A percentile compares a stretch with the other conserved stretches of the same genome.
Conservation (phyloP, 2,113 vertebrate genomes). For the Nycticebus coucang region DNA sequence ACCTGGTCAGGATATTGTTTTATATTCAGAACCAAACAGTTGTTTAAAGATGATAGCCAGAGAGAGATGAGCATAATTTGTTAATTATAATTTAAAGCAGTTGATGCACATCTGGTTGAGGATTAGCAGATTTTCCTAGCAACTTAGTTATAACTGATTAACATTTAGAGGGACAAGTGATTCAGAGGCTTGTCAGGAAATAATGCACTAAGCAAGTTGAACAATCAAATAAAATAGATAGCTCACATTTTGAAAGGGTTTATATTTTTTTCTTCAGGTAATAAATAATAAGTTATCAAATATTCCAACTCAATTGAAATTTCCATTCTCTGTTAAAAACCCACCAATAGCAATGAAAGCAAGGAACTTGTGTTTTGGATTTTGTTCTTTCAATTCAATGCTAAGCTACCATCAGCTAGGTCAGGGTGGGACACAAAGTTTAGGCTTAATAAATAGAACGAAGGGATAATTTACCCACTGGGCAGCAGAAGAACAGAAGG, state of each 20-base stretch:
- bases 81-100: constrained; percentile 26
- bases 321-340: not conserved
- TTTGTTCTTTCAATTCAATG: constrained; percentile 21
- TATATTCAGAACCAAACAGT: not conserved
- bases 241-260: not conserved
- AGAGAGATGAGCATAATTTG: not conserved
- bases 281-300: not conserved
- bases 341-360: not conserved
- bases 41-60: not conserved
- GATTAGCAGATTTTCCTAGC: not conserved
- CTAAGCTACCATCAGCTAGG: not conserved
- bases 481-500: not conserved
- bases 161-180: not conserved
- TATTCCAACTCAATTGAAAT: not conserved
- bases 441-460: not conserved
- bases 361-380: not conserved
- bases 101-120: not conserved
- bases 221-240: not conserved
- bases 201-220: constrained; percentile 9
- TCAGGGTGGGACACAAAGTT: not conserved
- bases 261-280: not conserved
- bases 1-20: not conserved
- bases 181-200: not conserved
- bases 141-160: constrained; percentile 30
- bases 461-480: not conserved